phyloP scores from a whole-genome alignment of 2,113 vertebrate genomes.

The Paedocypris sp. region DNA sequence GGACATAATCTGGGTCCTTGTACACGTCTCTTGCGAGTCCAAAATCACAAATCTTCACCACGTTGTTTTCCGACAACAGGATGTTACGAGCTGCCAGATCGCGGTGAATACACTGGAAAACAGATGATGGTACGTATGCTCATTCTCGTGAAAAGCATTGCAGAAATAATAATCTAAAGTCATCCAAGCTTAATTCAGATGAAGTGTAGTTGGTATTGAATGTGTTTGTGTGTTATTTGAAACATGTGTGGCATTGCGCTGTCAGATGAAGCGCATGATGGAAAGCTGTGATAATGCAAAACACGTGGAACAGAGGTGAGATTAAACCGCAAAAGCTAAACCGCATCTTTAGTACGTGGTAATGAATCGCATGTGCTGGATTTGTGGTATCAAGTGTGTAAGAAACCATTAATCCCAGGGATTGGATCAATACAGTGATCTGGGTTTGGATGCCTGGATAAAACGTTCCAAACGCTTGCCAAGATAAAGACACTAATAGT shows the following conservation, averaged over 20 bases:
- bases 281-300: slow-evolving; percentile 24
- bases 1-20: slow-evolving; percentile 87
- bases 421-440: neutral
- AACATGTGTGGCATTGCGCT: slow-evolving; percentile 21
- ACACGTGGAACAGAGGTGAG: slow-evolving; percentile 38
- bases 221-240: slow-evolving; percentile 21
- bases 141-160: too few relatives aligned
- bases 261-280: slow-evolving; percentile 24
- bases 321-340: slow-evolving; percentile 4
- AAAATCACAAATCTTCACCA: slow-evolving; percentile 93
- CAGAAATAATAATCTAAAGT: too few relatives aligned
- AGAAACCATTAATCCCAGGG: neutral
- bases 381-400: neutral
- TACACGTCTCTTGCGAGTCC: slow-evolving; percentile 86
- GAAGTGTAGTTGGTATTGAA: slow-evolving; percentile 14
- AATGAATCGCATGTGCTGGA: slow-evolving; percentile 40
- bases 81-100: slow-evolving; percentile 88
- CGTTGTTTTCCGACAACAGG: slow-evolving; percentile 85
- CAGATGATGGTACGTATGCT: too few relatives aligned
- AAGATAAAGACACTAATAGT: neutral
- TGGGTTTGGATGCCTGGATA: neutral
- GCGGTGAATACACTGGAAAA: slow-evolving; percentile 78
- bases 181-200: too few relatives aligned
- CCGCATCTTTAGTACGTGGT: slow-evolving; percentile 25
- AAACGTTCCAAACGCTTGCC: neutral